phyloP scores from a whole-genome alignment of 2,113 vertebrate genomes.

The Anhinga anhinga region DNA sequence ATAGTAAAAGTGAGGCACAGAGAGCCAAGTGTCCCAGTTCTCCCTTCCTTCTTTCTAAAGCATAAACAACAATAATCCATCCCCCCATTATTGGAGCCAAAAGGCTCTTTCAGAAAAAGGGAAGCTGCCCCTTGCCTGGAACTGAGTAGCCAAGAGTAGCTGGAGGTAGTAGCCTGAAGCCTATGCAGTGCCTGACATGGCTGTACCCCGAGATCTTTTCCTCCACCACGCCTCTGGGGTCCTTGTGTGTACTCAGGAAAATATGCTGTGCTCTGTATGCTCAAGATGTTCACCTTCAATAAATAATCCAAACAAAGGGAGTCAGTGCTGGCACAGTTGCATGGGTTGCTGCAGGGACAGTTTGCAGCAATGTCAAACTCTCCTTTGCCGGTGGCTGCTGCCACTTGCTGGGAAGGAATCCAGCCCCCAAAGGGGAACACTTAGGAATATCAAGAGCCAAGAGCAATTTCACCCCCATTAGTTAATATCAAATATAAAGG shows the following conservation, averaged over 20 bases:
- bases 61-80: background rate
- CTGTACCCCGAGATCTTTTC: background rate
- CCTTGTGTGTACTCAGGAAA: background rate
- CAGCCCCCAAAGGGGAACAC: constrained; percentile 39
- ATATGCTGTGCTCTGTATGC: background rate
- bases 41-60: background rate
- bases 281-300: constrained; percentile 47
- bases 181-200: background rate
- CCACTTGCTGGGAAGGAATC: constrained; percentile 52
- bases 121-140: background rate
- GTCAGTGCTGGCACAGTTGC: constrained; percentile 25
- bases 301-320: background rate
- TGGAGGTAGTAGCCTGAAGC: background rate
- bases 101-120: background rate
- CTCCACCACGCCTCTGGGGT: background rate
- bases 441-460: constrained; percentile 26
- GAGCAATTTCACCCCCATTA: constrained; percentile 40
- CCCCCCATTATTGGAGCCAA: background rate
- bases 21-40: background rate
- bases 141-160: background rate
- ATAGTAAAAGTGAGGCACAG: background rate
- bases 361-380: constrained; percentile 63
- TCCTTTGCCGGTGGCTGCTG: constrained; percentile 52
- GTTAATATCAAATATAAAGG: constrained; percentile 34
- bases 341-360: constrained; percentile 1